Conservation (phyloP, 2,113 vertebrate genomes). For the Tenebrosternarchus preto region DNA sequence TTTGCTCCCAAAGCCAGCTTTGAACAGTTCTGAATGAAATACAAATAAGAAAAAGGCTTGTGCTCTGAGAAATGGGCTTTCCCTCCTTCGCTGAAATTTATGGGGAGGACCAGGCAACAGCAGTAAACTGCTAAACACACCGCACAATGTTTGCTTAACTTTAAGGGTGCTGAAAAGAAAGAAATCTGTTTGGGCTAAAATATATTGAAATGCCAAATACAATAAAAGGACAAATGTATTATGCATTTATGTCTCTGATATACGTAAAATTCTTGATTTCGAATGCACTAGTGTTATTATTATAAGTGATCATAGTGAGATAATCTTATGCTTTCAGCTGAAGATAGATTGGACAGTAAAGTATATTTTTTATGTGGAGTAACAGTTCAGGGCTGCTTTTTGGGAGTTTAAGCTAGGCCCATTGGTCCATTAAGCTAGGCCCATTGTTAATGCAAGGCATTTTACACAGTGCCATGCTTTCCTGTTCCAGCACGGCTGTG, state of each 20-base stretch:
- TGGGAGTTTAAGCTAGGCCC: no score
- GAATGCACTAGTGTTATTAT: neutral
- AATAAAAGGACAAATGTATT: neutral
- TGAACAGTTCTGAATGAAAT: constrained; percentile 22
- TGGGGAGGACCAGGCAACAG: neutral
- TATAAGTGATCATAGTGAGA: neutral
- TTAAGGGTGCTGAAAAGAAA: neutral
- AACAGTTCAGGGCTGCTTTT: no score
- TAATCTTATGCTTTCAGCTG: no score
- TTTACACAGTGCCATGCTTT: no score
- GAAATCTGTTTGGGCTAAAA: neutral
- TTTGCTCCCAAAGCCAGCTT: constrained; percentile 6
- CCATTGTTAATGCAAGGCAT: no score
- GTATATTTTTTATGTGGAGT: no score
- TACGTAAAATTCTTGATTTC: neutral
- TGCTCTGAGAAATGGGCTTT: neutral
- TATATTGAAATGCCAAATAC: neutral
- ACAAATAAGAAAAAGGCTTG: constrained; percentile 6
- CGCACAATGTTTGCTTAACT: neutral
- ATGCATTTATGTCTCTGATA: neutral
- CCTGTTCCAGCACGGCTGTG: no score
- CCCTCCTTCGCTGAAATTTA: neutral
- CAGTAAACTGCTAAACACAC: neutral
- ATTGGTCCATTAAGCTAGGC: no score
- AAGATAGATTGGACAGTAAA: no score